Evolutionary conservation across 2,113 vertebrate species (phyloP), one percentile per base, ranked within the genome.

Genomic region (Cyrtonyx montezumae): DNA sequence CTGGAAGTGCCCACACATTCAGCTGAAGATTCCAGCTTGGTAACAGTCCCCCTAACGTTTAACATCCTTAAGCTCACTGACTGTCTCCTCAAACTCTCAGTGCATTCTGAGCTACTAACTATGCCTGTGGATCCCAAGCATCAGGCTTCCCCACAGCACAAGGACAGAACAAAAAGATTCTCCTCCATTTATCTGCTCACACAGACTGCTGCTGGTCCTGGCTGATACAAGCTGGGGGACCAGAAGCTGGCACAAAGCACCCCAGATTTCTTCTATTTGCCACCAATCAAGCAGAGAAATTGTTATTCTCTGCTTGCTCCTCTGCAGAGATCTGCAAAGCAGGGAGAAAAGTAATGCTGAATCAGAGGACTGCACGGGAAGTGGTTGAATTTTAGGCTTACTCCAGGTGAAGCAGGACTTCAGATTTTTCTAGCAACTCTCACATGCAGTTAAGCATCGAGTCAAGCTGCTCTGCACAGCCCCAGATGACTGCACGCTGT

Each of bases 401-500:
- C 11, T 11, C 28, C 34, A 49, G 23, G 43, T 22, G 34, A 62
- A 55, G 62, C 26, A 73, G 32, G 58, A 63, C 76, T 32, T 8
- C n/a, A 34, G 13, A 40, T 20, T 79, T 79, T 43, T 81, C 36
- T 10, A 66, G 30, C 20, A 85, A 1, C 4, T 45, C 40, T 46
- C 18, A 19, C 1, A 48, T 28, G 49, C 4, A 48, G n/a, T 3
- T 26, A 20, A 36, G 25, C 81, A 78, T 23, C 15, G 23, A 71
- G 58, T 36, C n/a, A 45, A 70, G 32, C 14, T 28, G 18, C 20
- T 51, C 36, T 26, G 28, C 2, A 0, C 12, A 32, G 25, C 36
- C 32, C 4, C 0, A 86, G 3, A 9, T 13, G 53, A 37, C 34
- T 46, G 28, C 43, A 23, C 1, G 0, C 32, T 1, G 2, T 26